Base-by-base conservation (phyloP, 2,113 vertebrate species). In the Gymnobelideus leadbeateri region DNA sequence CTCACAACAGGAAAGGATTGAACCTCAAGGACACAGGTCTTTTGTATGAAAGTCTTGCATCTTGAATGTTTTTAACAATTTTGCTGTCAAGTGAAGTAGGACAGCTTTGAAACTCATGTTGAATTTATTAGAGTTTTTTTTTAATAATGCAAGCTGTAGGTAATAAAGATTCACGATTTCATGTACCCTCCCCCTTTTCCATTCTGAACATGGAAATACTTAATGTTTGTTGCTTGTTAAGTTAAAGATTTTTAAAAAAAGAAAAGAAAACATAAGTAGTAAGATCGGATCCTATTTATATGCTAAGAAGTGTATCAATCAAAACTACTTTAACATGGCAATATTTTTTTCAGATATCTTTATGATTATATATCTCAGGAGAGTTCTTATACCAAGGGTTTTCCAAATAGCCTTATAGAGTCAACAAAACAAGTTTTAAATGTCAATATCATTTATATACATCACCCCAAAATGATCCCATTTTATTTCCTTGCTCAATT, bases 331-430 rank as follows among this genome's bases (percentile, higher is more conserved):
- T 57, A 90, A 91, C 51, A 53, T 96, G 51, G 96, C 92, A 3
- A 90, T 37, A 3, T 68, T 96, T 10, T 95, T 61, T 52, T 95
- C 92, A 93, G 50, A 95, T 68, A 9, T 94, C 37, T 93, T 89
- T 77, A 43, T 94, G n/a, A 77, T 77, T n/a, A 19, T n/a, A n/a
- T 77, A 37, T 19, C 61, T 68, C 31, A 68, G 61, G 37, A 31
- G 11, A 68, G 3, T 68, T 77, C 4, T n/a, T 77, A 1, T n/a
- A 77, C 37, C n/a, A 4, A 31, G 14, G 61, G 12, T 84, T 84
- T 84, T 84, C 68, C 68, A 84, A 84, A 84, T 23, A 84, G 6
- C 7, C 68, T 84, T 43, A 84, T 6, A 43, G 0, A 8, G 19
- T 21, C 68, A 43, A 84, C 16, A 84, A 84, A 84, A 84, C n/a